phyloP scores from a whole-genome alignment of 2,888 invertebrate genomes.

The Stratiomys singularior region DNA sequence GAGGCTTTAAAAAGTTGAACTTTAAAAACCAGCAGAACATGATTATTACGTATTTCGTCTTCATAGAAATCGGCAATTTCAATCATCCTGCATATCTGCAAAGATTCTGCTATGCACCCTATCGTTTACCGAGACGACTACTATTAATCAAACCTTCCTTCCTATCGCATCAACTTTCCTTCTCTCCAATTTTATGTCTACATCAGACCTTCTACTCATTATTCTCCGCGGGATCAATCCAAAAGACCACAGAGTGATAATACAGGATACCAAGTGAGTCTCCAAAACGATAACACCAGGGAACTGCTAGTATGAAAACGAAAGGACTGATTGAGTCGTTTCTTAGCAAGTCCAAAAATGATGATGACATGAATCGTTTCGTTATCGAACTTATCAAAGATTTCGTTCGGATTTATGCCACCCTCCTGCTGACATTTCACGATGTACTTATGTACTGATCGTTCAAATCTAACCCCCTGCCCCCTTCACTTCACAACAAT shows the following conservation, averaged over 20 bases:
- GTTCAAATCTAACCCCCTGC: no score
- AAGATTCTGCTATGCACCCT: no score
- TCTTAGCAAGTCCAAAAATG: neutral
- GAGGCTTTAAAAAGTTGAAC: no score
- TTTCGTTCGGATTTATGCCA: slow-evolving; percentile 3
- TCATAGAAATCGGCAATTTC: no score
- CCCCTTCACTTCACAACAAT: neutral
- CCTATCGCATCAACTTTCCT: neutral
- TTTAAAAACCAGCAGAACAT: no score
- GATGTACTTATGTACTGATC: neutral
- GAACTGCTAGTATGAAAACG: neutral
- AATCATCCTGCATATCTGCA: no score
- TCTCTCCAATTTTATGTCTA: neutral
- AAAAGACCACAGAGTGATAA: slow-evolving; percentile 33
- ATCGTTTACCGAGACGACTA: no score
- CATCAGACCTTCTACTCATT: slow-evolving; percentile 4
- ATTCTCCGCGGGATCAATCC: slow-evolving; percentile 36
- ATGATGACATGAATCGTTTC: slow-evolving; percentile 33
- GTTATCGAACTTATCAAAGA: slow-evolving; percentile 15
- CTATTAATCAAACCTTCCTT: no score
- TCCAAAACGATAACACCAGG: slow-evolving; percentile 19
- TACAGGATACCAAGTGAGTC: neutral
- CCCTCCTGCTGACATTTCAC: slow-evolving; percentile 6
- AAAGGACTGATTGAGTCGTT: slow-evolving; percentile 40
- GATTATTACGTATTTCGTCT: no score